A percentile compares a stretch with the other conserved stretches of the same genome.
These are phyloP conservation scores for Gymnoscelis rufifasciata DNA, from an alignment of 2,888 invertebrate genomes.

Conservation along the genomic window DNA sequence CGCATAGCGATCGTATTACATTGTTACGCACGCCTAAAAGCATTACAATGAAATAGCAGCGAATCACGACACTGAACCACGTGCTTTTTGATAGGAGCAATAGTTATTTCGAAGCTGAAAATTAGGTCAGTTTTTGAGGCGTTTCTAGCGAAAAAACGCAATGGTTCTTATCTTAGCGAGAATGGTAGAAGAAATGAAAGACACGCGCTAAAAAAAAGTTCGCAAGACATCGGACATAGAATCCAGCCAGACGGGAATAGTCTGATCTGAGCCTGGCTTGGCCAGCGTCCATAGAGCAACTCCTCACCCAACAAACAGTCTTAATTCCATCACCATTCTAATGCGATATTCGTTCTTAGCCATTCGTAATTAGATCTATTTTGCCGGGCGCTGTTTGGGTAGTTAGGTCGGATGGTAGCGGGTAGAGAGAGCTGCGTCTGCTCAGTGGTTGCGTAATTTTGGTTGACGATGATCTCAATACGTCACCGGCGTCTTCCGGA, in stretches of 20 bases:
- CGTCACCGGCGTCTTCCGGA: constrained; percentile 70
- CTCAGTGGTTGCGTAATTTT: constrained; percentile 73
- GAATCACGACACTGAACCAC: constrained; percentile 34
- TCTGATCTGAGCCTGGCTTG: constrained; percentile 73
- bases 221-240: constrained; percentile 57
- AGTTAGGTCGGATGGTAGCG: constrained; percentile 42
- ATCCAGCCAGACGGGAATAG: constrained; percentile 75
- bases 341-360: constrained; percentile 55
- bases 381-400: constrained; percentile 37
- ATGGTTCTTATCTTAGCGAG: constrained; percentile 30
- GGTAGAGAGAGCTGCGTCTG: constrained; percentile 68
- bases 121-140: constrained; percentile 15
- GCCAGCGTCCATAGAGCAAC: constrained; percentile 62
- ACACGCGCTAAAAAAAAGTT: constrained; percentile 58
- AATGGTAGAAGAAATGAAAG: constrained; percentile 59
- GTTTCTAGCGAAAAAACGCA: constrained; percentile 18
- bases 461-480: constrained; percentile 72
- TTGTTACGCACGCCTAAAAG: constrained; percentile 37
- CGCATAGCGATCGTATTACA: constrained; percentile 44
- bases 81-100: constrained; percentile 29
- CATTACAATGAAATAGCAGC: constrained; percentile 35
- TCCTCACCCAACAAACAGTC: constrained; percentile 44
- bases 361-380: constrained; percentile 45
- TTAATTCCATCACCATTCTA: constrained; percentile 44
- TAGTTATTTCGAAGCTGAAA: constrained; percentile 15